Evolutionary conservation across 2,113 vertebrate genomes (phyloP).

Genomic region (Lagopus muta): DNA sequence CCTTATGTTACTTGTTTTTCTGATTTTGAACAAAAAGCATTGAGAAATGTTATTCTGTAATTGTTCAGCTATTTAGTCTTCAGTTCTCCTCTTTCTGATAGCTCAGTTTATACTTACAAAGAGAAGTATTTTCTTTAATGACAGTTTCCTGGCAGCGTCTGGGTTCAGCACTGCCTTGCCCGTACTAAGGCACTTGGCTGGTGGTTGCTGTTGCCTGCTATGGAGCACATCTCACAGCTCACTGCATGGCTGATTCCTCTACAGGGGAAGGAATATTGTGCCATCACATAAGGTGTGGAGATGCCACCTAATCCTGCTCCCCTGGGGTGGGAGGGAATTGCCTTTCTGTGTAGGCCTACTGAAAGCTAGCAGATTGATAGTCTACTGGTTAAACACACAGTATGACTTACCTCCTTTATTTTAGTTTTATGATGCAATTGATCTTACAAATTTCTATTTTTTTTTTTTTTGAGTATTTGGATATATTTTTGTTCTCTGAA

Average conservation of each 20-base stretch:
- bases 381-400: constrained; percentile 12
- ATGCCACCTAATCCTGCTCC: not conserved
- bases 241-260: not conserved
- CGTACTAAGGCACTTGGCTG: not conserved
- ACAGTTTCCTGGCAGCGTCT: not conserved
- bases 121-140: not conserved
- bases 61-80: constrained; percentile 26
- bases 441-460: constrained; percentile 11
- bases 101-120: not conserved
- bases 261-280: not conserved
- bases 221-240: not conserved
- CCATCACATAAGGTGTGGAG: not conserved
- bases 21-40: not conserved
- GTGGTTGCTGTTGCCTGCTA: not conserved
- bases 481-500: constrained; percentile 35
- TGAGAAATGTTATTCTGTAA: not conserved
- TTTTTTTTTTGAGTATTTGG: not conserved
- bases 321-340: not conserved
- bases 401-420: constrained; percentile 10
- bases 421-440: constrained; percentile 10
- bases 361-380: not conserved
- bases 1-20: not conserved
- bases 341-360: not conserved
- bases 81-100: not conserved
- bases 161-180: not conserved